phyloP scores from a whole-genome alignment of 2,113 vertebrate species.

The Propithecus coquereli region DNA sequence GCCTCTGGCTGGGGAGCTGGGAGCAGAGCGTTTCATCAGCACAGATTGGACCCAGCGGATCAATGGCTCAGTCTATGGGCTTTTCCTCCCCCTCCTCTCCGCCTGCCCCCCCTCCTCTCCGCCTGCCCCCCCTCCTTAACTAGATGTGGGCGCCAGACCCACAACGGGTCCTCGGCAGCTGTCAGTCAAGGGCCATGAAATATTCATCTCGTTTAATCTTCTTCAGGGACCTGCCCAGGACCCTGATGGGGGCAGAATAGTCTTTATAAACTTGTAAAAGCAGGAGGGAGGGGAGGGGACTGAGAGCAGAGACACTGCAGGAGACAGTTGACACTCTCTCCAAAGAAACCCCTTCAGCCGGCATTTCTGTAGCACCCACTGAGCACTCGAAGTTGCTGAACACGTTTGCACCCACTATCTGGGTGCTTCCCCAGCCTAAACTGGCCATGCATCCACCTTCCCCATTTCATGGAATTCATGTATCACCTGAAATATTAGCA shows the following conservation, averaged over 20 bases:
- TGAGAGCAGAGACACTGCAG: constrained; percentile 22
- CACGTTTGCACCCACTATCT: accelerated
- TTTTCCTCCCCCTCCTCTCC: constrained; percentile 51
- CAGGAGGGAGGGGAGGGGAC: constrained; percentile 48
- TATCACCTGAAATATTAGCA: accelerated
- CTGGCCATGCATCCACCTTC: accelerated
- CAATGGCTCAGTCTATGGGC: constrained; percentile 73
- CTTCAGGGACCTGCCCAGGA: constrained; percentile 78
- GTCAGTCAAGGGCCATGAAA: constrained; percentile 86
- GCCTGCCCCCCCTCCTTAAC: constrained; percentile 54
- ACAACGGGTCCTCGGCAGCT: constrained; percentile 82
- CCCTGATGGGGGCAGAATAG: constrained; percentile 73
- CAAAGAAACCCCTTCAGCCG: neutral
- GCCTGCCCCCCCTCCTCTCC: constrained; percentile 9
- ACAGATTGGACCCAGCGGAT: constrained; percentile 75
- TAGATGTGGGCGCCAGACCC: constrained; percentile 84
- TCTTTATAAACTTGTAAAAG: constrained; percentile 74
- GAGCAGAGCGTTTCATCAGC: constrained; percentile 53
- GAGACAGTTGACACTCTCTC: neutral
- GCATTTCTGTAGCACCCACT: neutral
- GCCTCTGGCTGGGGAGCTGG: constrained; percentile 60
- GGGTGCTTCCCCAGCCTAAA: neutral
- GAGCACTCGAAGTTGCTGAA: accelerated
- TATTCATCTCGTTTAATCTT: constrained; percentile 85
- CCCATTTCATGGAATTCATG: accelerated